These are phyloP conservation scores for Teleopsis dalmanni DNA, from an alignment of 1,140 invertebrate species.

Conservation along the genomic window DNA sequence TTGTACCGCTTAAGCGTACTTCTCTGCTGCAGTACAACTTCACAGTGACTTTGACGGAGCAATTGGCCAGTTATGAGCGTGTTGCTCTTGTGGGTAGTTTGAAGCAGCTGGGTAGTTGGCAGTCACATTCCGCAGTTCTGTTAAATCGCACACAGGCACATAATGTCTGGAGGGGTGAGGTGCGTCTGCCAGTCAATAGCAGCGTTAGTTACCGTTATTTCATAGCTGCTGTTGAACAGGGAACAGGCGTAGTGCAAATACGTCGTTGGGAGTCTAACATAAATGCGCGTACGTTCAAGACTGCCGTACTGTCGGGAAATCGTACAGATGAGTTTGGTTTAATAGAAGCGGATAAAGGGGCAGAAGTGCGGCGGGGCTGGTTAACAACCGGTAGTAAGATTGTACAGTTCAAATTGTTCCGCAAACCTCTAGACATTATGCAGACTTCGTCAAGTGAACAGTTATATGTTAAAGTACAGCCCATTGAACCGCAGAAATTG, in stretches of 20 bases:
- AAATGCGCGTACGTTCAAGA: constrained; percentile 51
- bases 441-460: constrained; percentile 9
- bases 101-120: constrained; percentile 23
- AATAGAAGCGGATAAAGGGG: constrained; percentile 7
- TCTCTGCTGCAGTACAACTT: constrained; percentile 28
- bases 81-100: constrained; percentile 30
- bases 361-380: constrained; percentile 30
- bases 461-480: constrained; percentile 32
- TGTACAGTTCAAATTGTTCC: constrained; percentile 34
- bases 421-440: constrained; percentile 21
- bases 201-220: constrained; percentile 65
- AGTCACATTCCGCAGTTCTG: constrained; percentile 20
- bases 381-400: constrained; percentile 25
- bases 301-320: constrained; percentile 63
- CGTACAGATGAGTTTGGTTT: constrained; percentile 23
- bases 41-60: constrained; percentile 16
- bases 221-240: constrained; percentile 19
- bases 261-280: constrained; percentile 69
- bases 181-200: constrained; percentile 50
- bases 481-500: constrained; percentile 25
- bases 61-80: constrained; percentile 18
- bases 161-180: constrained; percentile 40
- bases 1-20: constrained; percentile 31
- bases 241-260: constrained; percentile 50
- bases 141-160: constrained; percentile 33